These are phyloP conservation scores for Agriopis leucophaearia DNA, from an alignment of 2,888 invertebrate species.

Conservation along the genomic window DNA sequence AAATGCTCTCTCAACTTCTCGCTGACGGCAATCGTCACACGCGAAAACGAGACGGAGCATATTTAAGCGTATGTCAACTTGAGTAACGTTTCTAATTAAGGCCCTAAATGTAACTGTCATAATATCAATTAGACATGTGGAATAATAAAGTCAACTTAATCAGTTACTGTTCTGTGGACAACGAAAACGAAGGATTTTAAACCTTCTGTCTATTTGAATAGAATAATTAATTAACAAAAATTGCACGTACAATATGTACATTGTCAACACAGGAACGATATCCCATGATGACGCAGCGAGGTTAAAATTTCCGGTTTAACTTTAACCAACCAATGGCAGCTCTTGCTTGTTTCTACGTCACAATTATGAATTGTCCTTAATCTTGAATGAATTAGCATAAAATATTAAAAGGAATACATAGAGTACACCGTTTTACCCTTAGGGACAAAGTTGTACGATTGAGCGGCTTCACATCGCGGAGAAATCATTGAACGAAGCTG, in stretches of 20 bases:
- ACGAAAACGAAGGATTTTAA: not conserved
- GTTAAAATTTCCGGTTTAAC: not conserved
- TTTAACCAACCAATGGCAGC: slow-evolving; percentile 25
- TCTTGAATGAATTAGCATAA: slow-evolving; percentile 23
- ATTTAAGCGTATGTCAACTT: too few species aligned
- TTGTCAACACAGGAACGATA: not conserved
- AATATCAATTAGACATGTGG: too few species aligned
- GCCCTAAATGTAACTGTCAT: too few species aligned
- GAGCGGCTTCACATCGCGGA: not conserved
- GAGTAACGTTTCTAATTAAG: too few species aligned
- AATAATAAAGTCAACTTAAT: not conserved
- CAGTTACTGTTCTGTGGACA: not conserved
- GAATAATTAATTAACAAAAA: not conserved
- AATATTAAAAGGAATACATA: not conserved
- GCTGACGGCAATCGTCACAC: too few species aligned
- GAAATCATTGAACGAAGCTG: slow-evolving; percentile 16
- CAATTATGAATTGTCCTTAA: not conserved
- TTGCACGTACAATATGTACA: not conserved
- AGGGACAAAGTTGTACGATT: not conserved
- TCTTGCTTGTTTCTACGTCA: slow-evolving; percentile 15
- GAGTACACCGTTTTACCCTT: not conserved
- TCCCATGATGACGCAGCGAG: not conserved
- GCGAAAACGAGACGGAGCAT: too few species aligned
- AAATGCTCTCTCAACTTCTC: too few species aligned
- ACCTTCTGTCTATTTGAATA: not conserved